These are phyloP conservation scores for Melanitta fusca DNA, from an alignment of 2,797 vertebrate species.

Conservation along the genomic window DNA sequence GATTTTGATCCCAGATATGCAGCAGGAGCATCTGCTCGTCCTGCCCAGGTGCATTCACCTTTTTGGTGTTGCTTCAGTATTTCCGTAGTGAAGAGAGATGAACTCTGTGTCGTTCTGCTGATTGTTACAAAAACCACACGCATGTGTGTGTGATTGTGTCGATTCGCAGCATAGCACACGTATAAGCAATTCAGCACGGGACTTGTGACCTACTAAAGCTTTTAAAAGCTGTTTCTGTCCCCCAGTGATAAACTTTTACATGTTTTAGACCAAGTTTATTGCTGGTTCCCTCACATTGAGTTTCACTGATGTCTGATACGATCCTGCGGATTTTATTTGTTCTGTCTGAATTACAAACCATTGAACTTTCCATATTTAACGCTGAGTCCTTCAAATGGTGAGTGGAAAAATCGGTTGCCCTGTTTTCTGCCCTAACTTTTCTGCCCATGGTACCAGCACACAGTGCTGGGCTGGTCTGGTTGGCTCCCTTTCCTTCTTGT, in stretches of 20 bases:
- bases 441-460: rapidly evolving
- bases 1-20: neutral
- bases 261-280: neutral
- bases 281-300: neutral
- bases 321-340: neutral
- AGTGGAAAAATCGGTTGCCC: neutral
- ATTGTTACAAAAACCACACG: neutral
- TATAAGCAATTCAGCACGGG: neutral
- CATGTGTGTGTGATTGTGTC: neutral
- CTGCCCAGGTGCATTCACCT: neutral
- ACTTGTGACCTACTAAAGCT: neutral
- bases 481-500: neutral
- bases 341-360: neutral
- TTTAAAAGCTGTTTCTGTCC: neutral
- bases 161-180: neutral
- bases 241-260: neutral
- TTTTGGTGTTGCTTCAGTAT: neutral
- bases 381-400: neutral
- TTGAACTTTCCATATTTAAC: neutral
- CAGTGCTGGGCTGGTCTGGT: neutral
- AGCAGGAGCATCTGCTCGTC: neutral
- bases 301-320: neutral
- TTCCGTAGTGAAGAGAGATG: neutral
- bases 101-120: neutral
- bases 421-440: neutral